These are phyloP conservation scores for Achlya flavicornis DNA, from an alignment of 2,888 invertebrate species.

Conservation along the genomic window DNA sequence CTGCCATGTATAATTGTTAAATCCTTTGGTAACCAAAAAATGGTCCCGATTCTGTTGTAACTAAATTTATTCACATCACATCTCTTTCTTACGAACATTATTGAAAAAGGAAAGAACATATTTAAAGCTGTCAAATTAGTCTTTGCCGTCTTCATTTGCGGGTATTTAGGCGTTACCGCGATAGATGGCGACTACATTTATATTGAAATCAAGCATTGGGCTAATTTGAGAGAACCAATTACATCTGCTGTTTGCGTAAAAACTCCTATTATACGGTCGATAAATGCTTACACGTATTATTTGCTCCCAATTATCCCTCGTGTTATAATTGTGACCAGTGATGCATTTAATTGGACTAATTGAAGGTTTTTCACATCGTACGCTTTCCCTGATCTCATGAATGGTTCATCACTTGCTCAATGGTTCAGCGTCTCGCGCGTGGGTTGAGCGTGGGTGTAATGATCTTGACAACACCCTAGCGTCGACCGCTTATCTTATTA, in stretches of 20 bases:
- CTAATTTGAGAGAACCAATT: no score
- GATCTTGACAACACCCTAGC: conserved; percentile 40
- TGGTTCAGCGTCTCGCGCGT: conserved; percentile 24
- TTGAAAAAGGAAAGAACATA: no score
- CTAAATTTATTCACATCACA: no score
- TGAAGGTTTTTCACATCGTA: neutral
- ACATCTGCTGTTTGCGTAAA: neutral
- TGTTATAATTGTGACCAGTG: conserved; percentile 1
- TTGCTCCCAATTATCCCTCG: neutral
- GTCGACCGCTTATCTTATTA: conserved; percentile 23
- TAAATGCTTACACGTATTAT: neutral
- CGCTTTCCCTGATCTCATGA: conserved; percentile 14
- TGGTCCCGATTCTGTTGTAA: no score
- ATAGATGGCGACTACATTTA: no score
- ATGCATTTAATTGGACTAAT: conserved; percentile 4
- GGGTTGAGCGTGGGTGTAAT: conserved; percentile 43
- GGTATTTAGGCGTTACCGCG: no score
- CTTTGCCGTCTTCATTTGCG: no score
- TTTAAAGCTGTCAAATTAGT: no score
- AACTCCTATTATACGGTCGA: neutral
- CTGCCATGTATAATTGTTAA: neutral
- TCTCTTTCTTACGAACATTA: no score
- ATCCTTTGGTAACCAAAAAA: no score
- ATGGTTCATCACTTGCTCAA: conserved; percentile 18
- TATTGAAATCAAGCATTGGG: no score